These are phyloP conservation scores for Lamproptera curius DNA, from an alignment of 2,888 invertebrate genomes.

Conservation along the genomic window DNA sequence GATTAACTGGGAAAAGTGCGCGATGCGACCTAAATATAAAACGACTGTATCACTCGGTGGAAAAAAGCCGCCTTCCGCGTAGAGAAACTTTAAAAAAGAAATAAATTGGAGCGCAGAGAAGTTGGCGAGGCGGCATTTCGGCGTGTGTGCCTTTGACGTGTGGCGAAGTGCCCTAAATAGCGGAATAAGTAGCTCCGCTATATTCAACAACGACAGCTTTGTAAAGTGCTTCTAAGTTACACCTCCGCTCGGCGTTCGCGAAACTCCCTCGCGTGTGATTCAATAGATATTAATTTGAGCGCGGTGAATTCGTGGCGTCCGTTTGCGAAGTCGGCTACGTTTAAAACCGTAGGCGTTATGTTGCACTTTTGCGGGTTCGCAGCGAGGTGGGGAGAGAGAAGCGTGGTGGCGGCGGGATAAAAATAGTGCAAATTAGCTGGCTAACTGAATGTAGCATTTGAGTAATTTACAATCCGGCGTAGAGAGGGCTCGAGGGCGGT, in stretches of 20 bases:
- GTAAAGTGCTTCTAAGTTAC: slow-evolving; percentile 22
- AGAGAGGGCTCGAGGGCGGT: slow-evolving; percentile 43
- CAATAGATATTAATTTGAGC: slow-evolving; percentile 6
- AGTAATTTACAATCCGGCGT: slow-evolving; percentile 48
- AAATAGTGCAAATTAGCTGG: slow-evolving; percentile 19
- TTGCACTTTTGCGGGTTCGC: not conserved
- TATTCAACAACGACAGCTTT: slow-evolving; percentile 21
- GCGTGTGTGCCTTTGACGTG: slow-evolving; percentile 20
- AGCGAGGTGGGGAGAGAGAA: slow-evolving; percentile 6
- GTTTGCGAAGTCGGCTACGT: not conserved
- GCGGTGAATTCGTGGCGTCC: not conserved
- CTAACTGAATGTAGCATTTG: slow-evolving; percentile 23
- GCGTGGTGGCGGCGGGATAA: slow-evolving; percentile 5
- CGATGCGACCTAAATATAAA: slow-evolving; percentile 20
- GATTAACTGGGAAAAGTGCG: slow-evolving; percentile 16
- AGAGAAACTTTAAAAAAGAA: slow-evolving; percentile 21
- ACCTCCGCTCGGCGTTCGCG: slow-evolving; percentile 13
- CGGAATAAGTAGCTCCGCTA: slow-evolving; percentile 21
- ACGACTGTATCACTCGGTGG: slow-evolving; percentile 17
- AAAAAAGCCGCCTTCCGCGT: slow-evolving; percentile 17
- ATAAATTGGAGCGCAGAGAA: slow-evolving; percentile 20
- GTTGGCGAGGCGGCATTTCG: slow-evolving; percentile 20
- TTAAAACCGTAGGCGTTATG: not conserved
- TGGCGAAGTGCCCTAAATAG: slow-evolving; percentile 22
- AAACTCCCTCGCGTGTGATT: not conserved